Conservation (phyloP, 2,113 vertebrate genomes). For the Lampris megalopsis region DNA sequence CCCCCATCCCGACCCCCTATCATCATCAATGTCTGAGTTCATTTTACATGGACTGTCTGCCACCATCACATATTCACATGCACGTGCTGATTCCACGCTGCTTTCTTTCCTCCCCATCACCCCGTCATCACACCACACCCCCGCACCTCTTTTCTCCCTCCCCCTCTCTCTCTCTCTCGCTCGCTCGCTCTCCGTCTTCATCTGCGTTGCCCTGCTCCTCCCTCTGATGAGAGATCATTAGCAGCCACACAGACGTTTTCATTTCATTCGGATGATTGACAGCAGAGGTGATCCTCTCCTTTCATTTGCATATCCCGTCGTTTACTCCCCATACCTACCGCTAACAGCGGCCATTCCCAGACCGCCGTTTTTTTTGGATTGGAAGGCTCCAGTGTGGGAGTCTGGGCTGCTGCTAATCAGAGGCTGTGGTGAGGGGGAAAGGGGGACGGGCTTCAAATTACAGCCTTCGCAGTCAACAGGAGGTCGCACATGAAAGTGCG, state of each 20-base stretch:
- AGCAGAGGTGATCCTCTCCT: conserved; percentile 64
- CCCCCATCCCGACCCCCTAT: conserved; percentile 47
- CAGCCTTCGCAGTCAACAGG: conserved; percentile 81
- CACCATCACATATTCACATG: conserved; percentile 58
- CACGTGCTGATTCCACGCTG: conserved; percentile 53
- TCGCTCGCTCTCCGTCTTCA: conserved; percentile 31
- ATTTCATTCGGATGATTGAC: conserved; percentile 78
- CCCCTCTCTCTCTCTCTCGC: background rate
- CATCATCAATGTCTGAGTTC: conserved; percentile 52
- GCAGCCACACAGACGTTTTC: conserved; percentile 55
- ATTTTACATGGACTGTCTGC: conserved; percentile 49
- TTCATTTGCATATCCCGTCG: conserved; percentile 74
- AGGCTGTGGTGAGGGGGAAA: conserved; percentile 67
- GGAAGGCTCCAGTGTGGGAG: conserved; percentile 77
- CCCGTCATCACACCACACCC: background rate
- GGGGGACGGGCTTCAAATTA: conserved; percentile 78
- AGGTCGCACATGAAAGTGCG: conserved; percentile 81
- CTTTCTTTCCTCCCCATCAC: conserved; percentile 55
- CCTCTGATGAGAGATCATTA: conserved; percentile 71
- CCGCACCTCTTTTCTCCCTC: conserved; percentile 31
- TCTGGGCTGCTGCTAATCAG: conserved; percentile 79
- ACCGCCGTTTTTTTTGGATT: conserved; percentile 76
- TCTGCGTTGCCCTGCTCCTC: conserved; percentile 31
- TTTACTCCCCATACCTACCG: conserved; percentile 62
- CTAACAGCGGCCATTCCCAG: conserved; percentile 78